Base-by-base conservation (phyloP, 2,797 vertebrate genomes). In the Babyrousa celebensis region DNA sequence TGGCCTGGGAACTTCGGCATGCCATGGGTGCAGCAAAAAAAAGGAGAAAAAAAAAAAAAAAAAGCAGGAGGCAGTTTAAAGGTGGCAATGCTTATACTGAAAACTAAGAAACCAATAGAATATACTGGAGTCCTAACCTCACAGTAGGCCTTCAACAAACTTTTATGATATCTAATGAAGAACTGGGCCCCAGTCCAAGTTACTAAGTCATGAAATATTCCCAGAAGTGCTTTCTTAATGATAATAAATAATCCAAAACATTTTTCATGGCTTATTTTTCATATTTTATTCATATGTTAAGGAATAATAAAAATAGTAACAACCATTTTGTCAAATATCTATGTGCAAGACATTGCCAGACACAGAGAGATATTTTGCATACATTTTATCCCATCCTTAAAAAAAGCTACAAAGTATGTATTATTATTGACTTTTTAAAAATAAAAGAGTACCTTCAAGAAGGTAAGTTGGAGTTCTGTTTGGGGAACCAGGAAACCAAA, bases 231-330 rank as follows among this genome's bases (percentile, higher is more conserved):
- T 96, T 96, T 95, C 72, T 87, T 89, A 96, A 93, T 92, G 32
- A 96, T 93, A 86, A 95, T 91, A 96, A 93, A 94, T 94, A 96
- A 95, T 90, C 48, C 16, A 86, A 94, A 97, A 89, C 60, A 94
- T 92, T 63, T 91, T 78, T 84, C 77, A 94, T 93, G 70, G 23
- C 54, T 96, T 84, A 84, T 58, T 85, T 94, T 94, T 92, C 65
- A 89, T 93, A 18, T 95, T 96, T 96, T 95, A 96, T 96, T 97
- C 85, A 93, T 95, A 71, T 84, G 83, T 74, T 96, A 96, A 85
- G 60, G 40, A 97, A 97, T 95, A 95, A 89, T 63, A 98, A 98
- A 98, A 95, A 97, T 93, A 97, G 93, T 93, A 97, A 95, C 94
- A 94, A 95, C 89, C 94, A 96, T 89, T 97, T 97, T 93, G 67